A percentile compares a stretch with the other conserved stretches of the same genome.
Evolutionary conservation across 2,888 invertebrate species (phyloP).

Genomic region (Sminthurides aquaticus): DNA sequence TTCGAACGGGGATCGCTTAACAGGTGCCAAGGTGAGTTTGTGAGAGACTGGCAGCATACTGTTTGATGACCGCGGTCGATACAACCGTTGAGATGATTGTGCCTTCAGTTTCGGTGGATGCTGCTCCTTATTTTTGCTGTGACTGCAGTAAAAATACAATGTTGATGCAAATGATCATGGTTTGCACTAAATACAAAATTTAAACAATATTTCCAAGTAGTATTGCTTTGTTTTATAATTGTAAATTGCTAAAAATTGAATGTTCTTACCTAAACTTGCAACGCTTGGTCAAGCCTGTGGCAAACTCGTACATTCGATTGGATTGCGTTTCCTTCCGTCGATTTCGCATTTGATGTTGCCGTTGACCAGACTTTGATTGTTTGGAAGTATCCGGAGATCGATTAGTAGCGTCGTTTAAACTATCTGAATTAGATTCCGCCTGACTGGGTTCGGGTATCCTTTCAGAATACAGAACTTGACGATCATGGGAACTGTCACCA

Average conservation of each 20-base stretch:
- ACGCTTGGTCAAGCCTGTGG: not conserved
- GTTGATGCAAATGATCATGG: too few species aligned
- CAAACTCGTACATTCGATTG: not conserved
- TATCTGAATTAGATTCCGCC: not conserved
- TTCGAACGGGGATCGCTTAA: not conserved
- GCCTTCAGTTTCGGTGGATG: not conserved
- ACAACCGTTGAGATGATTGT: not conserved
- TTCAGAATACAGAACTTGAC: not conserved
- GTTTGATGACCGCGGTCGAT: not conserved
- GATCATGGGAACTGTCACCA: not conserved
- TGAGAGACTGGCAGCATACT: not conserved
- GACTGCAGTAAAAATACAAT: not conserved
- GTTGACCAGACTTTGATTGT: not conserved
- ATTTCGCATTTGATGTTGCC: not conserved
- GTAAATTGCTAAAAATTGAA: too few species aligned
- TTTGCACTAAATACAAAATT: too few species aligned
- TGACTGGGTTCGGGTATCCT: not conserved
- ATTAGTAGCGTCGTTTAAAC: not conserved
- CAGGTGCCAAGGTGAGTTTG: not conserved
- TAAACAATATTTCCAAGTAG: too few species aligned
- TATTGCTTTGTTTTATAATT: too few species aligned
- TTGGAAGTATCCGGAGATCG: not conserved
- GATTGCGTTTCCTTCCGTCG: not conserved
- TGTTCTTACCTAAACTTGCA: not conserved
- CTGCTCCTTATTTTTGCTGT: not conserved